A percentile compares a stretch with the other conserved stretches of the same genome.
phyloP scores from a whole-genome alignment of 1,140 invertebrate species.

The Bombus pascuorum region DNA sequence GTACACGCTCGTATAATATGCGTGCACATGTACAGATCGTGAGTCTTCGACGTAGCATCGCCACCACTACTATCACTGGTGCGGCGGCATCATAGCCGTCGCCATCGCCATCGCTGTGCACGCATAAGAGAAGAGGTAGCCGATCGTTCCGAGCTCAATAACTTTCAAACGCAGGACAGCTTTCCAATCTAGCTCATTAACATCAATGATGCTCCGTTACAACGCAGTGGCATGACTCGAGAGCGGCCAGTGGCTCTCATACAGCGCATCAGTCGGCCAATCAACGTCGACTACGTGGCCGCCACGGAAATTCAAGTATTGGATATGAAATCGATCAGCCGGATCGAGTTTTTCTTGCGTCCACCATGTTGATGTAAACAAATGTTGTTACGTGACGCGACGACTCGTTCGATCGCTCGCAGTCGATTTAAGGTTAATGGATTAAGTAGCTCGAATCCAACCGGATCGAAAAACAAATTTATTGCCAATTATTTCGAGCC shows the following conservation, averaged over 20 bases:
- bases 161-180: constrained; percentile 74
- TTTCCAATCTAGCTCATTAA: constrained; percentile 78
- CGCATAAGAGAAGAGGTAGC: constrained; percentile 4
- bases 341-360: neutral
- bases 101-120: neutral
- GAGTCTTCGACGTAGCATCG: neutral
- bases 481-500: constrained; percentile 1
- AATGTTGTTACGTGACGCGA: neutral
- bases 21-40: neutral
- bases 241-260: constrained; percentile 50
- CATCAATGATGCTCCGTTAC: constrained; percentile 74
- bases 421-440: constrained; percentile 7
- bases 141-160: constrained; percentile 65
- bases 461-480: constrained; percentile 7
- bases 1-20: neutral
- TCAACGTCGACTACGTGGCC: neutral
- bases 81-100: neutral
- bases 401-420: neutral
- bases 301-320: constrained; percentile 3
- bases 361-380: neutral
- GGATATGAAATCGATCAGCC: neutral
- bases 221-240: constrained; percentile 43
- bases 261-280: neutral
- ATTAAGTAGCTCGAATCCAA: constrained; percentile 3
- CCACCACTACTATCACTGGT: too few relatives aligned